Percentiles rank a stretch among this genome's conserved stretches.
Evolutionary conservation across 2,888 invertebrate genomes (phyloP).

Genomic region (Alloscopus bannaensis): DNA sequence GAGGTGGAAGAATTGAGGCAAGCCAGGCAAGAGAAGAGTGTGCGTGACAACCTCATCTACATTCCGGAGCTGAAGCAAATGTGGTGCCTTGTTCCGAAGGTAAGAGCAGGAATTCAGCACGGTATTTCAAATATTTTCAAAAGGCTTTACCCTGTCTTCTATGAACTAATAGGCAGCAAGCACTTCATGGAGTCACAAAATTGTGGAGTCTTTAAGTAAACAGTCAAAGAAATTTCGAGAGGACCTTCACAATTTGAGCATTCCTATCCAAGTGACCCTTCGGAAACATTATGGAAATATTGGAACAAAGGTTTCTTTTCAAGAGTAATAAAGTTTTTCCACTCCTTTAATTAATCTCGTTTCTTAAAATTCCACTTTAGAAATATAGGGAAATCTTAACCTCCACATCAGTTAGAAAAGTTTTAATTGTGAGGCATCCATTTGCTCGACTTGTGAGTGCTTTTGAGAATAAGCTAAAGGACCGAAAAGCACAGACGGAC

Average conservation of each 20-base stretch:
- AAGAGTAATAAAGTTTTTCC: not conserved
- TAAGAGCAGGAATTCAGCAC: conserved; percentile 15
- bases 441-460: conserved; percentile 70
- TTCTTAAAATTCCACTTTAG: too few relatives aligned
- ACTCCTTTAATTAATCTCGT: not conserved
- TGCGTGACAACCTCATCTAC: conserved; percentile 66
- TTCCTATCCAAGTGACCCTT: conserved; percentile 66
- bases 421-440: conserved; percentile 69
- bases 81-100: conserved; percentile 73
- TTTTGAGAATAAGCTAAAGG: conserved; percentile 68
- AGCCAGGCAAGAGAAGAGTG: conserved; percentile 52
- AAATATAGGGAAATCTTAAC: too few relatives aligned
- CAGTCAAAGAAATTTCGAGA: not conserved
- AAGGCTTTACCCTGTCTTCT: not conserved
- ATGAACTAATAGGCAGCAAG: conserved; percentile 68
- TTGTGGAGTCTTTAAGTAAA: conserved; percentile 40
- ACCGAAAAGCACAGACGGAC: conserved; percentile 65
- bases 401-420: conserved; percentile 58
- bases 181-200: conserved; percentile 69
- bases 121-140: not conserved
- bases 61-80: conserved; percentile 69
- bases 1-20: conserved; percentile 13
- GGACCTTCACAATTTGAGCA: conserved; percentile 40
- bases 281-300: conserved; percentile 66
- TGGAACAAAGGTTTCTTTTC: conserved; percentile 60